These are phyloP conservation scores for Lysandra coridon DNA, from an alignment of 2,888 invertebrate species.

Conservation along the genomic window DNA sequence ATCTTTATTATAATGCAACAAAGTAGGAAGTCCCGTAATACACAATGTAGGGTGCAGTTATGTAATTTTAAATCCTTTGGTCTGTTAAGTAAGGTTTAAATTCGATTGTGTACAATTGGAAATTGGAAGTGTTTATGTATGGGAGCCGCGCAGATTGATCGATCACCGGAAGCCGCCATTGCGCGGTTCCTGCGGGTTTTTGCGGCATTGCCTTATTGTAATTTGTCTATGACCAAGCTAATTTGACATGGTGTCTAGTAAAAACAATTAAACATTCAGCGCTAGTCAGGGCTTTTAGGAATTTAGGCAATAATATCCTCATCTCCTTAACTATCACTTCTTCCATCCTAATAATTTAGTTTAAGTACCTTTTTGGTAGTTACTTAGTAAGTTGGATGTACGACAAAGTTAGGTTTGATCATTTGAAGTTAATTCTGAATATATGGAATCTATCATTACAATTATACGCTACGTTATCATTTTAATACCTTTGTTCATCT, in stretches of 20 bases:
- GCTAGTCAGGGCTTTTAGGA: background rate
- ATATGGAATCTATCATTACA: background rate
- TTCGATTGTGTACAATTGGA: background rate
- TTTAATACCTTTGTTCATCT: background rate
- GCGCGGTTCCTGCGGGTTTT: slow-evolving; percentile 44
- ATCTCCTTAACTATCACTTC: too few relatives aligned
- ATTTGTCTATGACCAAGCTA: slow-evolving; percentile 19
- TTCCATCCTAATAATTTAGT: background rate
- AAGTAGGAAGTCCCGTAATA: background rate
- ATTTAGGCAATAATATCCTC: background rate
- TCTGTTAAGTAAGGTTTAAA: background rate
- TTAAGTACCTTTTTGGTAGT: too few relatives aligned
- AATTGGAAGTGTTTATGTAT: slow-evolving; percentile 24
- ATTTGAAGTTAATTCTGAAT: background rate
- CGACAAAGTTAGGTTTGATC: background rate
- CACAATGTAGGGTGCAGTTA: background rate
- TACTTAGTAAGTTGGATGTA: too few relatives aligned
- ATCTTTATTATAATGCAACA: background rate
- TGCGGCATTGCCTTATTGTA: slow-evolving; percentile 24
- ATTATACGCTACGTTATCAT: background rate
- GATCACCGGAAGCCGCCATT: slow-evolving; percentile 64
- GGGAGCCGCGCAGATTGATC: slow-evolving; percentile 59
- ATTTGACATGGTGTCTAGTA: background rate
- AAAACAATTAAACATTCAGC: background rate
- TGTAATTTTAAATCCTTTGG: background rate